Evolutionary conservation across 2,888 invertebrate species (phyloP).

Genomic region (Drosophila recens): DNA sequence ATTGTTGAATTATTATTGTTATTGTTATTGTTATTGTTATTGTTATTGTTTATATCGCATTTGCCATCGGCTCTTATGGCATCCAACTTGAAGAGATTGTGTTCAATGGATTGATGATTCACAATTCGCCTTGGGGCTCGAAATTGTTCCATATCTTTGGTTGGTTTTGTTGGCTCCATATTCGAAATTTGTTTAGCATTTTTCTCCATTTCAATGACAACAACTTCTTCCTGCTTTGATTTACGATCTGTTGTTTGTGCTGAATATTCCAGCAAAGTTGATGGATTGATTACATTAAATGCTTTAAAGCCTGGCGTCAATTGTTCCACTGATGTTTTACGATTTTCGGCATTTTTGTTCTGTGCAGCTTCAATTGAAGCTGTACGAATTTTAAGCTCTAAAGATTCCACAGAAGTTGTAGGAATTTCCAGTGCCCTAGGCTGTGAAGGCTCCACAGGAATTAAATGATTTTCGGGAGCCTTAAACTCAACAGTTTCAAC

Average conservation of each 20-base stretch:
- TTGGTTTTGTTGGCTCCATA: not conserved
- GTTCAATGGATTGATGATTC: conserved; percentile 2
- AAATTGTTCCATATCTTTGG: conserved; percentile 9
- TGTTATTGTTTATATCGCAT: not conserved
- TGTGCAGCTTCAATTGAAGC: not conserved
- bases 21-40: not conserved
- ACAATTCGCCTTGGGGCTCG: conserved; percentile 27
- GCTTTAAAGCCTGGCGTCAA: conserved; percentile 4
- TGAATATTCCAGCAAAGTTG: not conserved
- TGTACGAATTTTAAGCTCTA: not conserved
- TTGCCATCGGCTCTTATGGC: not conserved
- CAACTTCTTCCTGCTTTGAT: not conserved
- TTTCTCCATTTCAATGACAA: conserved; percentile 1
- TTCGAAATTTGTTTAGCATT: not conserved
- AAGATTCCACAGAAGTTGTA: not conserved
- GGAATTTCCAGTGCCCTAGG: not conserved
- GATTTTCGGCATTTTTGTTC: not conserved
- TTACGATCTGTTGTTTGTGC: not conserved
- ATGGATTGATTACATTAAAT: conserved; percentile 3
- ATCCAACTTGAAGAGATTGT: not conserved
- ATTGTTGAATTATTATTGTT: not conserved
- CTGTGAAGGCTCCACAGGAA: not conserved
- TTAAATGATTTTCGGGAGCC: not conserved
- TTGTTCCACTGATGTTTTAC: not conserved
- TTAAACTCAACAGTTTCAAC: not conserved